phyloP scores from a whole-genome alignment of 2,888 invertebrate genomes.

The Sycophila texana region DNA sequence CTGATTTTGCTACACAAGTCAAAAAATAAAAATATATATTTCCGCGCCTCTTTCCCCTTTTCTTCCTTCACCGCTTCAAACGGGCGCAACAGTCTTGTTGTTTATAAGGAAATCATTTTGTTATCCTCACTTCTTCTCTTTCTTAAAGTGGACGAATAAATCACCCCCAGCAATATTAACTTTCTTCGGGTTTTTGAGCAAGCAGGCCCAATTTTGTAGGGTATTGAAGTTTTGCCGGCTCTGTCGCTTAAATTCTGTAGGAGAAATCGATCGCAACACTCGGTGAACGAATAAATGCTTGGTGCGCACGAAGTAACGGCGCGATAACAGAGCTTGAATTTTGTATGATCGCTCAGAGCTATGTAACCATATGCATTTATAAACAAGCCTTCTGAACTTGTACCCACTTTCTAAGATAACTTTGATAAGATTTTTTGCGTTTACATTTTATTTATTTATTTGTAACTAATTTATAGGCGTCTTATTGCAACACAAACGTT shows the following conservation, averaged over 20 bases:
- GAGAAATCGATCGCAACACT: conserved; percentile 47
- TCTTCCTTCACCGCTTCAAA: background rate
- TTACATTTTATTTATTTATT: no score
- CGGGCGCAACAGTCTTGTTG: no score
- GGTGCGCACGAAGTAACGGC: conserved; percentile 10
- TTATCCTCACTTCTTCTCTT: background rate
- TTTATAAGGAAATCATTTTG: no score
- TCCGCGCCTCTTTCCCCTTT: background rate
- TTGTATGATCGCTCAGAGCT: no score
- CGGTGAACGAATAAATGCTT: conserved; percentile 38
- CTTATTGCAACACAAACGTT: no score
- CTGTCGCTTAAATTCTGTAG: conserved; percentile 44
- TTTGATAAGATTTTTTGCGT: no score
- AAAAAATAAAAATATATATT: conserved; percentile 36
- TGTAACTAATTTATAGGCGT: no score
- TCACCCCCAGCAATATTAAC: background rate
- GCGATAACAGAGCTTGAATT: conserved; percentile 33
- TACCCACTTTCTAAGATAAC: no score
- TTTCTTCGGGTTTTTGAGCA: no score
- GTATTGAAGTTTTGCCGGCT: conserved; percentile 28
- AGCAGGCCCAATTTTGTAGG: conserved; percentile 12
- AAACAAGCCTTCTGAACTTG: no score
- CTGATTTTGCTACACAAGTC: conserved; percentile 52
- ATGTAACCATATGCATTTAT: no score
- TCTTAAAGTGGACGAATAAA: no score